Evolutionary conservation across 2,888 invertebrate genomes (phyloP), one percentile per base, ranked within the genome.

Genomic region (Chydorus sphaericus): DNA sequence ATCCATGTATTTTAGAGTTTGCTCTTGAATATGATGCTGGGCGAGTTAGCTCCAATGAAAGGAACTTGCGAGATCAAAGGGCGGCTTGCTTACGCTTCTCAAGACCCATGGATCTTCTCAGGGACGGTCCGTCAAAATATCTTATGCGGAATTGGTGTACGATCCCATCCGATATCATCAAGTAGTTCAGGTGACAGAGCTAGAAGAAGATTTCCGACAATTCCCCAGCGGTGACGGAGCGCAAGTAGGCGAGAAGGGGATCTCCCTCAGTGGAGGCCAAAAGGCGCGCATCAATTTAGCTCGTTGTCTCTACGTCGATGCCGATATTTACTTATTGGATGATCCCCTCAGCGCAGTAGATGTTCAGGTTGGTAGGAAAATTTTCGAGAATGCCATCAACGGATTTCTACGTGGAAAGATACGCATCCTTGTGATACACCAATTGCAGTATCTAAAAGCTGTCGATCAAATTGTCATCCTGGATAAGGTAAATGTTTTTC

Each of bases 51-150:
- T 11, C 62, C 70, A 11, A 57, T 55, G 7, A 54, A 59, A 4
- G 75, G 76, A 4, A 63, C 57, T 11, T 61, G 73, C 4, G 61
- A 63, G 18, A 64, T 71, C 3, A 62, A 62, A 10, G 76, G 75
- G 33, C 67, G 63, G 26, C 60, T 76, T 5, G 71, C 73, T 1
- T 77, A 64, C 54, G 60, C 61, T 14, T 59, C 61, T 6, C 87
- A 88, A 69, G 83, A 87, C 62, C 80, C 89, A 0, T 90, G 89
- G 88, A 68, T 82, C 2, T 82, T 82, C 62, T 75, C 78, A 0
- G 80, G 78, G 1, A 85, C 86, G 59, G 82, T 97, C 0, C 76
- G 88, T 10, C 91, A 94, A 65, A 97, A 97, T 69, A 90, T 97
- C 60, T 69, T 92, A 2, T 96, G 97, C 70, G 94, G 93, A 0